phyloP scores from a whole-genome alignment of 53 echinoderm and acorn worm genomes.

The Luidia sarsii region DNA sequence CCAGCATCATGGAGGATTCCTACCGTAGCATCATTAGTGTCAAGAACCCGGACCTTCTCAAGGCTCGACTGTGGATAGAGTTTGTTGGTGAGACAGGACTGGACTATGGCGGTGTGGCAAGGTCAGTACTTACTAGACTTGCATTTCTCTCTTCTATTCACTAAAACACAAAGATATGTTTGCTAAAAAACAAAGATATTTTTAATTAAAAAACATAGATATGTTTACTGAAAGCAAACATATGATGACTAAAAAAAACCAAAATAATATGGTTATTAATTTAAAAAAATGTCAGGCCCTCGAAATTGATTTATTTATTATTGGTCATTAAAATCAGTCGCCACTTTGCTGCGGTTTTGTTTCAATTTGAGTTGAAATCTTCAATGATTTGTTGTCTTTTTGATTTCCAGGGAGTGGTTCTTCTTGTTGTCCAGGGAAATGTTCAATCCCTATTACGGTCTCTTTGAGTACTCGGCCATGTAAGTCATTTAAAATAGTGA shows the following conservation, averaged over 20 bases:
- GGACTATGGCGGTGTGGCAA: slow-evolving; percentile 97
- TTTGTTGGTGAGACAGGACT: slow-evolving; percentile 89
- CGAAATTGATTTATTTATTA: too few relatives aligned
- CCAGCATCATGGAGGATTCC: slow-evolving; percentile 88
- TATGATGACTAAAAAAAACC: too few relatives aligned
- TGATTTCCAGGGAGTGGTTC: slow-evolving; percentile 88
- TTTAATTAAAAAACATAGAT: too few relatives aligned
- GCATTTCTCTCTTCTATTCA: too few relatives aligned
- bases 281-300: neutral
- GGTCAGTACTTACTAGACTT: too few relatives aligned
- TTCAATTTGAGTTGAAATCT: neutral
- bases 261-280: too few relatives aligned
- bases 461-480: slow-evolving; percentile 99
- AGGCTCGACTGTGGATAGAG: slow-evolving; percentile 97
- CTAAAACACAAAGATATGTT: too few relatives aligned
- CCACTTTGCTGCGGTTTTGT: too few relatives aligned
- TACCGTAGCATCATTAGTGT: slow-evolving; percentile 78
- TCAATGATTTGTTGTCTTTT: neutral
- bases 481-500: slow-evolving; percentile 73
- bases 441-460: slow-evolving; percentile 99
- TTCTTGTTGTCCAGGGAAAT: slow-evolving; percentile 93
- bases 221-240: too few relatives aligned
- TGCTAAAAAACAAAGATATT: too few relatives aligned
- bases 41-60: slow-evolving; percentile 86
- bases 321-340: too few relatives aligned